These are phyloP conservation scores for Euglossa dilemma DNA, from an alignment of 1,140 invertebrate species.

Conservation along the genomic window DNA sequence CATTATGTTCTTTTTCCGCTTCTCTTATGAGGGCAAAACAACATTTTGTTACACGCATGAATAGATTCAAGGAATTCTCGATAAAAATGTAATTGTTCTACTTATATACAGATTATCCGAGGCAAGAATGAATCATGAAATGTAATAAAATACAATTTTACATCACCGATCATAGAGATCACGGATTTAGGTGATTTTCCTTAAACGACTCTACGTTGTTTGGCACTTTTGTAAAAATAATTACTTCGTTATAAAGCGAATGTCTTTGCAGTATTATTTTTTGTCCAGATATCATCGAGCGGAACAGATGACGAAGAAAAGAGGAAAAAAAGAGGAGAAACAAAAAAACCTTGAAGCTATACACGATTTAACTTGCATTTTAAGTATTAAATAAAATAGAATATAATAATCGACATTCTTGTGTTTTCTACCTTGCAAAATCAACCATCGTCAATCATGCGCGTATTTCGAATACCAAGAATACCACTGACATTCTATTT, in stretches of 20 bases:
- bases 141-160: background rate
- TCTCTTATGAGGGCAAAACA: background rate
- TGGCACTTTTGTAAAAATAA: background rate
- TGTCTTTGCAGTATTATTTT: too few species aligned
- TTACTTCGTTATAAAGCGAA: background rate
- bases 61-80: background rate
- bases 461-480: background rate
- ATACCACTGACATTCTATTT: background rate
- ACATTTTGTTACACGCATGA: background rate
- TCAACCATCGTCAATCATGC: background rate
- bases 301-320: too few species aligned
- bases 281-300: too few species aligned
- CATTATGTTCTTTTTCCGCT: background rate
- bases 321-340: too few species aligned
- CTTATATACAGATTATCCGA: background rate
- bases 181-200: background rate
- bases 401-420: too few species aligned
- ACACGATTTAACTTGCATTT: too few species aligned
- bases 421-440: background rate
- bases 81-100: background rate
- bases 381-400: too few species aligned
- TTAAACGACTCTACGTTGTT: background rate
- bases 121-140: background rate
- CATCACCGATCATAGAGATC: background rate
- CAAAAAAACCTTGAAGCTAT: too few species aligned